A percentile compares a stretch with the other conserved stretches of the same genome.
Conservation (phyloP, 1,140 invertebrate genomes). For the Drosophila persimilis region DNA sequence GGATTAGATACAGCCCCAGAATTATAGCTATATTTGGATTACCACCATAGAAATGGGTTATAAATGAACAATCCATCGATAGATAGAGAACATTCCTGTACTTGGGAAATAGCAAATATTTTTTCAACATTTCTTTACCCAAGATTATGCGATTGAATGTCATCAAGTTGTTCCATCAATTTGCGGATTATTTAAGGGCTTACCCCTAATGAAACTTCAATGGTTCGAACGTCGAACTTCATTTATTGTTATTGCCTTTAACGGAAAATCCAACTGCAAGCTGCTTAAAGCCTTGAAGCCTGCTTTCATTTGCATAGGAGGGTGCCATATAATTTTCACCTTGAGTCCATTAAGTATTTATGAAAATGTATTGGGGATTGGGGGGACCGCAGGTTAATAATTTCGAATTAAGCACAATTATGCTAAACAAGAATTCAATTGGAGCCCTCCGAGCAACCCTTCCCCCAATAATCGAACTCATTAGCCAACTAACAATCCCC, state of each 20-base stretch:
- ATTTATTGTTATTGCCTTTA: conserved; percentile 31
- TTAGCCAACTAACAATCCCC: conserved; percentile 28
- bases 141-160: not conserved
- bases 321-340: conserved; percentile 47
- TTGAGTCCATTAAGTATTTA: conserved; percentile 68
- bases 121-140: no score
- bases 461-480: conserved; percentile 31
- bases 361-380: conserved; percentile 40
- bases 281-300: conserved; percentile 6
- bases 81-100: not conserved
- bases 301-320: conserved; percentile 37
- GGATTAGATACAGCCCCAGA: conserved; percentile 36
- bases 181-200: conserved; percentile 3
- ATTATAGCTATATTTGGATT: conserved; percentile 36
- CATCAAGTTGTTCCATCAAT: conserved; percentile 2
- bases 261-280: conserved; percentile 45
- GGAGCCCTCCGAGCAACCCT: conserved; percentile 13
- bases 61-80: conserved; percentile 1
- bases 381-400: conserved; percentile 43
- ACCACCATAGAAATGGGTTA: conserved; percentile 10
- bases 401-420: conserved; percentile 69
- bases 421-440: conserved; percentile 55
- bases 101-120: not conserved
- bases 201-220: not conserved
- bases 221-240: no score